A percentile compares a stretch with the other conserved stretches of the same genome.
Conservation (phyloP, 1,140 invertebrate species). For the Daktulosphaira vitifoliae region DNA sequence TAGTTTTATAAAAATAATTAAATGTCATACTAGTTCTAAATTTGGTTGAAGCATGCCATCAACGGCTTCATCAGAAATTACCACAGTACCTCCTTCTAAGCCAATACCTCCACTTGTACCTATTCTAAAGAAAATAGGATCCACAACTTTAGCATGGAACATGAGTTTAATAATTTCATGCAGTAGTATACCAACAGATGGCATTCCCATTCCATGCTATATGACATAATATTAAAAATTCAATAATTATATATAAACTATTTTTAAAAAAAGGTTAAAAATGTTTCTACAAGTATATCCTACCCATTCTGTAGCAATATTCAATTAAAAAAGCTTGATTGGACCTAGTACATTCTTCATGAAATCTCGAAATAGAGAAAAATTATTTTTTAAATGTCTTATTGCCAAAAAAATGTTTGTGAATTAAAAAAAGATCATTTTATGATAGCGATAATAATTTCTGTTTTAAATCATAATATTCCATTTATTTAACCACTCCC, state of each 20-base stretch:
- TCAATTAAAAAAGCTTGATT: too few species aligned
- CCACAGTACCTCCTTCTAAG: slow-evolving; percentile 75
- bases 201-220: slow-evolving; percentile 89
- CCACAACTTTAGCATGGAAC: slow-evolving; percentile 77
- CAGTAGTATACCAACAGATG: slow-evolving; percentile 81
- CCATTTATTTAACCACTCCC: too few species aligned
- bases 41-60: slow-evolving; percentile 67
- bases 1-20: neutral
- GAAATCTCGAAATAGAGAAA: too few species aligned
- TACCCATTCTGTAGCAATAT: too few species aligned
- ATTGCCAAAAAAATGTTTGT: too few species aligned
- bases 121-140: slow-evolving; percentile 84
- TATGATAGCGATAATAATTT: too few species aligned
- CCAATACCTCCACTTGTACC: slow-evolving; percentile 91
- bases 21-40: slow-evolving; percentile 53
- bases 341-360: too few species aligned
- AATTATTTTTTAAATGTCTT: too few species aligned
- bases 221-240: slow-evolving; percentile 37
- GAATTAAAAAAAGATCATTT: too few species aligned
- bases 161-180: slow-evolving; percentile 91
- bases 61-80: slow-evolving; percentile 78
- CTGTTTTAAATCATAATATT: too few species aligned
- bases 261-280: too few species aligned
- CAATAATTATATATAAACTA: slow-evolving; percentile 8
- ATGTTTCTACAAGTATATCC: too few species aligned